Conservation (phyloP, 2,888 invertebrate genomes). For the Chironomus riparius region DNA sequence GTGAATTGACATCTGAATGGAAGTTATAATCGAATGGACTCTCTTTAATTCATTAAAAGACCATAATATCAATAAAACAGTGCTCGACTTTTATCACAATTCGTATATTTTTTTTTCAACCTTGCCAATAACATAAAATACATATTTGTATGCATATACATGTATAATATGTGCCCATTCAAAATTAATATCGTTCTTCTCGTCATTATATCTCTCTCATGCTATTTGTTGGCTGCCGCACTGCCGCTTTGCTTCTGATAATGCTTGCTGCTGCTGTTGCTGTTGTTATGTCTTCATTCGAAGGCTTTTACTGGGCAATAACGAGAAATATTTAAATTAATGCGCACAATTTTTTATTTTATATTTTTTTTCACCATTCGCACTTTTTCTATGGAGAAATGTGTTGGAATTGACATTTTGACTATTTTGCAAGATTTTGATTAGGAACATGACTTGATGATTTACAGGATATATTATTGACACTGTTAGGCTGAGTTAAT, state of each 20-base stretch:
- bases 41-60: conserved; percentile 23
- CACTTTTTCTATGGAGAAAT: neutral
- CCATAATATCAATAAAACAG: conserved; percentile 11
- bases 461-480: too few species aligned
- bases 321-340: conserved; percentile 18
- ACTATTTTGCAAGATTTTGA: too few species aligned
- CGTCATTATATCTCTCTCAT: neutral
- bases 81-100: conserved; percentile 18
- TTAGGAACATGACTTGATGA: too few species aligned
- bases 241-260: neutral
- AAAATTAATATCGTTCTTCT: conserved; percentile 13
- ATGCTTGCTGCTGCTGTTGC: neutral
- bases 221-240: neutral
- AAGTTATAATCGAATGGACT: neutral
- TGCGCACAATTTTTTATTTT: neutral
- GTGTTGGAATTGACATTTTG: too few species aligned
- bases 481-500: too few species aligned
- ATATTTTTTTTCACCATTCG: neutral
- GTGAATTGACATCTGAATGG: conserved; percentile 19
- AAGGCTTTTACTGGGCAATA: neutral
- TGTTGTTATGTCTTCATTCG: conserved; percentile 15
- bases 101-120: neutral
- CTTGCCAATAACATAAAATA: neutral
- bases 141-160: too few species aligned
- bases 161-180: neutral